These are phyloP conservation scores for Plectrocnemia conspersa DNA, from an alignment of 1,140 invertebrate species.

Conservation along the genomic window DNA sequence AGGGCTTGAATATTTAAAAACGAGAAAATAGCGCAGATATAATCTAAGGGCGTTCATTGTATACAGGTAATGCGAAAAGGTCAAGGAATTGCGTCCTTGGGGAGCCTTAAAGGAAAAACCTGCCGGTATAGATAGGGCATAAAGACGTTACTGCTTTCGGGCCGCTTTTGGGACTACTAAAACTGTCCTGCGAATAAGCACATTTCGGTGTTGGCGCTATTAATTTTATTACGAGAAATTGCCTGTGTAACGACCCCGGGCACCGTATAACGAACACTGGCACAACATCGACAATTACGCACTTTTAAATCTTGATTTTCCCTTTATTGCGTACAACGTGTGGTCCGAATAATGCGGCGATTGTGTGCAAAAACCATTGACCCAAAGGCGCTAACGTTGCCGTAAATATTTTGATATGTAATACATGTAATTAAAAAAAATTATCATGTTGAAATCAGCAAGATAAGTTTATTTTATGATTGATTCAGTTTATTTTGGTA, in stretches of 20 bases:
- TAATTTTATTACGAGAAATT: slow-evolving; percentile 9
- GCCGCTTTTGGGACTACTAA: slow-evolving; percentile 1
- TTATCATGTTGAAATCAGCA: too few relatives aligned
- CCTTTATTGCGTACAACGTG: neutral
- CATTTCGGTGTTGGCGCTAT: slow-evolving; percentile 9
- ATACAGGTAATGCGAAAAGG: slow-evolving; percentile 3
- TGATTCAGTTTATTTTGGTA: too few relatives aligned
- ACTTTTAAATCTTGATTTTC: too few relatives aligned
- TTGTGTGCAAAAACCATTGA: too few relatives aligned
- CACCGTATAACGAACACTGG: too few relatives aligned
- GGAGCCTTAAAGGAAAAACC: slow-evolving; percentile 3
- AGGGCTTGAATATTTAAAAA: slow-evolving; percentile 9
- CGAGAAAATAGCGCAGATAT: neutral
- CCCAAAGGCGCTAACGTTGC: too few relatives aligned
- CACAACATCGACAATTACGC: too few relatives aligned
- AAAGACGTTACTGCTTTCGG: neutral
- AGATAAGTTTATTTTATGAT: too few relatives aligned
- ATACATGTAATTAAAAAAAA: too few relatives aligned
- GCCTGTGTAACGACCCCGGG: slow-evolving; percentile 1
- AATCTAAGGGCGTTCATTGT: neutral
- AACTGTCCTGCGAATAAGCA: slow-evolving; percentile 8
- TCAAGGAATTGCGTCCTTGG: slow-evolving; percentile 1
- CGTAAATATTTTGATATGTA: too few relatives aligned
- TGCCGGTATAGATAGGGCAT: neutral
- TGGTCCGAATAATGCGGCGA: neutral